Percentiles rank a stretch among this genome's conserved stretches.
Conservation (phyloP, 2,113 vertebrate species). For the Tympanuchus pallidicinctus region DNA sequence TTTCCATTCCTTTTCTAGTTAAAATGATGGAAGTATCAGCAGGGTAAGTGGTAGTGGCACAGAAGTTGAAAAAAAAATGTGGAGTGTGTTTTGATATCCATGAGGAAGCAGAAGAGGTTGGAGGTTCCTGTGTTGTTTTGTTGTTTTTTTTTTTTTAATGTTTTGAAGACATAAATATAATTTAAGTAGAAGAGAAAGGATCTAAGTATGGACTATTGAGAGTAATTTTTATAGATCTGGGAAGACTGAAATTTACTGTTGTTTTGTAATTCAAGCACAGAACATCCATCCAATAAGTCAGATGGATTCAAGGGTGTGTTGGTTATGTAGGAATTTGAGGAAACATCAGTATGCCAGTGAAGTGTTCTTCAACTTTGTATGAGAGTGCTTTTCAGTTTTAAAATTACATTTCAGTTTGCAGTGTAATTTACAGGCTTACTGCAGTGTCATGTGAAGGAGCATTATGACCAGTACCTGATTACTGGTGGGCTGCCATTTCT, state of each 20-base stretch:
- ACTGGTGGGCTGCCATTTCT: not conserved
- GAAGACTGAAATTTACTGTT: not conserved
- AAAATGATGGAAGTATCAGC: not conserved
- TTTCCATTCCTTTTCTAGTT: not conserved
- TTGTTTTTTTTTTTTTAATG: not conserved
- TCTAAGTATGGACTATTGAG: not conserved
- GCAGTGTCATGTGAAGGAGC: not conserved
- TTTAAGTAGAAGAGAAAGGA: not conserved
- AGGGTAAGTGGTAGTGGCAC: not conserved
- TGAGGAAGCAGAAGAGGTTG: not conserved
- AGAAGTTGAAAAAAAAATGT: not conserved
- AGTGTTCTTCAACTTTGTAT: not conserved
- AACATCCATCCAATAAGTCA: slow-evolving; percentile 27
- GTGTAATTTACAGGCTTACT: slow-evolving; percentile 14
- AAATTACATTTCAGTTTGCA: not conserved
- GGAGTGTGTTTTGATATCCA: not conserved
- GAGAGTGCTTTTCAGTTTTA: not conserved
- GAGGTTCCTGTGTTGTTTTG: not conserved
- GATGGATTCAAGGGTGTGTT: not conserved
- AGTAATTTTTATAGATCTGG: not conserved
- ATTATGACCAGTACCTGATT: not conserved
- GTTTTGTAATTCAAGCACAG: not conserved
- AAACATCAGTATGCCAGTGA: not conserved
- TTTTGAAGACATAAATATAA: not conserved
- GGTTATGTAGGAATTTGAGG: not conserved